These are phyloP conservation scores for Melipona beecheii DNA, from an alignment of 2,888 invertebrate species.

Conservation along the genomic window DNA sequence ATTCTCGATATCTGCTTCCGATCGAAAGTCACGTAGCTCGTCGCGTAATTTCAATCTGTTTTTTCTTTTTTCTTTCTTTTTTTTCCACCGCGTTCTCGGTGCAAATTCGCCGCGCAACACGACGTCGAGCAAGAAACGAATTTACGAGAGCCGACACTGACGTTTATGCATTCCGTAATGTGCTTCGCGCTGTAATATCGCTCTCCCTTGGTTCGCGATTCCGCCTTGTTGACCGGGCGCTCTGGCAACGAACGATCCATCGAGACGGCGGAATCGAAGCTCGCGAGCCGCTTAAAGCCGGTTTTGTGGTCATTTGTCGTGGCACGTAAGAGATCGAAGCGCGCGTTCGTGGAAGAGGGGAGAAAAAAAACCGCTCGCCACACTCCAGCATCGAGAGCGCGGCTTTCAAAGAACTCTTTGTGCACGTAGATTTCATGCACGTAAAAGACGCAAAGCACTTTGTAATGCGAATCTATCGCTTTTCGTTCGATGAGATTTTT, in stretches of 20 bases:
- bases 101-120: neutral
- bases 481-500: neutral
- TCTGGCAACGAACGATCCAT: slow-evolving; percentile 21
- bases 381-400: neutral
- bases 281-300: slow-evolving; percentile 39
- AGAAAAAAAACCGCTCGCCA: neutral
- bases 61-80: neutral
- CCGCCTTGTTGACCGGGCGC: slow-evolving; percentile 19
- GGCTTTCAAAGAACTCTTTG: neutral
- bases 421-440: neutral
- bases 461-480: neutral
- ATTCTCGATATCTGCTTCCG: neutral
- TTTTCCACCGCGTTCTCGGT: neutral
- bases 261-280: slow-evolving; percentile 3
- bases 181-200: slow-evolving; percentile 41
- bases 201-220: slow-evolving; percentile 39
- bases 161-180: slow-evolving; percentile 50
- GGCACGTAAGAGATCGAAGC: slow-evolving; percentile 2
- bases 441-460: neutral
- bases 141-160: slow-evolving; percentile 39
- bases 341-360: no score
- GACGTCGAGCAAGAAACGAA: slow-evolving; percentile 37
- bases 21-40: neutral
- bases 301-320: slow-evolving; percentile 19
- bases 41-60: neutral